Conservation (phyloP, 1,140 invertebrate species). For the Bombus waltoni region DNA sequence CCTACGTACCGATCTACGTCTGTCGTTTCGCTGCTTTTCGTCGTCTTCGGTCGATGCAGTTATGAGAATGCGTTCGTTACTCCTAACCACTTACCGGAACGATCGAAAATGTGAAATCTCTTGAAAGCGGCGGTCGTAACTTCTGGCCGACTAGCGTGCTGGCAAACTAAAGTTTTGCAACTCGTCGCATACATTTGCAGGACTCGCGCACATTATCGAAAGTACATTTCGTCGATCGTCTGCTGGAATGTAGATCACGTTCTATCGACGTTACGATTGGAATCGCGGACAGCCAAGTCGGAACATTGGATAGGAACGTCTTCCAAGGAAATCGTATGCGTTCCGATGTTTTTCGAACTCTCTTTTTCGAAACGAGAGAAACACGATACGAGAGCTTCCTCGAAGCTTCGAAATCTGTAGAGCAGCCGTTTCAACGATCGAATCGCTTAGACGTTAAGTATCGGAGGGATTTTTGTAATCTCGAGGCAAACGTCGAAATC, state of each 20-base stretch:
- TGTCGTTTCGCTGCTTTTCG: no score
- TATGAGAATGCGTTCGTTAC: neutral
- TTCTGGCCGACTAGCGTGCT: neutral
- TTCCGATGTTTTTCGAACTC: neutral
- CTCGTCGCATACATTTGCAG: conserved; percentile 23
- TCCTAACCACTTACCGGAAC: neutral
- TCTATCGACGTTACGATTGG: neutral
- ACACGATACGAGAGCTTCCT: neutral
- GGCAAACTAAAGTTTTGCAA: conserved; percentile 11
- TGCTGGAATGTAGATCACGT: neutral
- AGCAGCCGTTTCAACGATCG: neutral
- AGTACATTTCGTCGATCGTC: conserved; percentile 37
- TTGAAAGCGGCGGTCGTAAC: neutral
- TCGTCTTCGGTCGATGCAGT: neutral
- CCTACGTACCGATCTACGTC: neutral
- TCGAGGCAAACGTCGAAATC: neutral
- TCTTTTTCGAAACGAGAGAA: neutral
- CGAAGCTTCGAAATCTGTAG: neutral
- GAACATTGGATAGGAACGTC: neutral
- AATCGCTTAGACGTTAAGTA: neutral
- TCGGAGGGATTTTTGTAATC: neutral
- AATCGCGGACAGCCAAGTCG: neutral
- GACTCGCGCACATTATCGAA: conserved; percentile 22
- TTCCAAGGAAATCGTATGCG: neutral
- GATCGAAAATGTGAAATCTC: neutral